Evolutionary conservation across 2,113 vertebrate species (phyloP).

Genomic region (Butastur rufipennis): DNA sequence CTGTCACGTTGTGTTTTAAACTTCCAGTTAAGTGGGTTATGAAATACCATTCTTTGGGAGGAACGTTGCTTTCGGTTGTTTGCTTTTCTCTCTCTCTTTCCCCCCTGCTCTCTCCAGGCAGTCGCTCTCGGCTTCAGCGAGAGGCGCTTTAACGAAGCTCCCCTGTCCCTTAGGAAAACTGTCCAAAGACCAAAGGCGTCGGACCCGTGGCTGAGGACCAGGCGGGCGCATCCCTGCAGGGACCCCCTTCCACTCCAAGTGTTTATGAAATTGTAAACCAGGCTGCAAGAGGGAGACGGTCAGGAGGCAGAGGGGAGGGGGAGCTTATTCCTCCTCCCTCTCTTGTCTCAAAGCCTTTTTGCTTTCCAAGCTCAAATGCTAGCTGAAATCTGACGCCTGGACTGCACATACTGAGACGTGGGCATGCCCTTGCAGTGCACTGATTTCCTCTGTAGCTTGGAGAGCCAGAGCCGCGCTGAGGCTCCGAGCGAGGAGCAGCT

Average conservation of each 20-base stretch:
- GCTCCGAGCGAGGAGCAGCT: background rate
- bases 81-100: background rate
- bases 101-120: background rate
- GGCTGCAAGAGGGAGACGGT: background rate
- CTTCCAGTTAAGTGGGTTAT: background rate
- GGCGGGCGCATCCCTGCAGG: background rate
- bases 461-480: constrained; percentile 1
- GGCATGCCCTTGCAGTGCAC: constrained; percentile 36
- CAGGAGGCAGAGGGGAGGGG: constrained; percentile 11
- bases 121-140: background rate
- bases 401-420: constrained; percentile 65
- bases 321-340: constrained; percentile 41
- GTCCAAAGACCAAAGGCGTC: background rate
- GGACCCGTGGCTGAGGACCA: background rate
- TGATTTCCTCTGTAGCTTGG: constrained; percentile 29
- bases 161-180: background rate
- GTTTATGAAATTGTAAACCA: background rate
- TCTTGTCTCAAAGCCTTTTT: constrained; percentile 16
- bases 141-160: rapidly evolving
- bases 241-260: background rate
- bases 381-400: constrained; percentile 71
- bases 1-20: background rate
- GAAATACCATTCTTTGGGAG: background rate
- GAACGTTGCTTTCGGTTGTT: background rate
- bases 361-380: constrained; percentile 36